Conservation (phyloP, 2,888 invertebrate genomes). For the Eumerus sabulonum region DNA sequence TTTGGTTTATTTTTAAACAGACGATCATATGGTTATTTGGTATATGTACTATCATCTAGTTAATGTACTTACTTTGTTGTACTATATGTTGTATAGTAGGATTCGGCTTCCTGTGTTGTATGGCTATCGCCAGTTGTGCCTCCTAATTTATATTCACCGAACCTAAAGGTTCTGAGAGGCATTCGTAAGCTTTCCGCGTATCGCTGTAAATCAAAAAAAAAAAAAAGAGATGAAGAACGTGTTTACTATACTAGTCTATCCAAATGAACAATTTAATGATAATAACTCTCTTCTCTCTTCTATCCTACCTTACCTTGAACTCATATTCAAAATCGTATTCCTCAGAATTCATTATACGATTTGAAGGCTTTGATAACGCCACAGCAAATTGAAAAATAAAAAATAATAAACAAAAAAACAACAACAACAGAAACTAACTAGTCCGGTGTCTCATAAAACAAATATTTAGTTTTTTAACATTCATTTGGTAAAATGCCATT, state of each 20-base stretch:
- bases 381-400: too few species aligned
- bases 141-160: conserved; percentile 76
- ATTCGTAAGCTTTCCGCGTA: conserved; percentile 79
- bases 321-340: conserved; percentile 85
- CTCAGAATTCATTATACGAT: conserved; percentile 73
- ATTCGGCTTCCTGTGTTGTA: conserved; percentile 74
- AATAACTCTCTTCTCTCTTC: neutral
- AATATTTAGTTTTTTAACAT: conserved; percentile 34
- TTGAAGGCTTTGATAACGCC: neutral
- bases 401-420: too few species aligned
- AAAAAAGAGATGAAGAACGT: too few species aligned
- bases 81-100: conserved; percentile 77
- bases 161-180: conserved; percentile 79
- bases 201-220: conserved; percentile 73
- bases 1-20: conserved; percentile 19
- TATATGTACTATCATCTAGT: too few species aligned
- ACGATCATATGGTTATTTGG: too few species aligned
- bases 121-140: conserved; percentile 74
- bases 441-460: conserved; percentile 11
- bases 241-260: too few species aligned
- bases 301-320: conserved; percentile 82
- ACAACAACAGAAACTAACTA: conserved; percentile 16
- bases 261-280: neutral
- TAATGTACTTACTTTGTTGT: conserved; percentile 78
- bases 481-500: conserved; percentile 28